Base-by-base conservation (phyloP, 2,113 vertebrate species). In the Galeopterus variegatus region DNA sequence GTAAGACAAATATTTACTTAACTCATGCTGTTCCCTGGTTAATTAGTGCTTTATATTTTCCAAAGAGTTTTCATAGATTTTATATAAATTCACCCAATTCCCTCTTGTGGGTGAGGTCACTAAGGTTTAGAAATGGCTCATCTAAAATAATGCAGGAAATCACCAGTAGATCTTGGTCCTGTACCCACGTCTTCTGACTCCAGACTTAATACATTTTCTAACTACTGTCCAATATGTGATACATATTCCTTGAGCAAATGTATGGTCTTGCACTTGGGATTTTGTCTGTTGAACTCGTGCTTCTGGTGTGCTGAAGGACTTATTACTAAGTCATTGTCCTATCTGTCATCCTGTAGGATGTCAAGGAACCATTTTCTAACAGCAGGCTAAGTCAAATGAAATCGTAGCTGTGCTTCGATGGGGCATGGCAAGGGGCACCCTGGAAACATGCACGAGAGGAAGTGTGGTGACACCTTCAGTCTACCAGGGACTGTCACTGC, bases 1-100 rank as follows among this genome's bases (percentile, higher is more conserved):
- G 99, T 99, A 98, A 97, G 97, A 82, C 87, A 64, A 60, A 15
- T 13, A 23, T 69, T 45, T 54, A 12, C 36, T 84, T 65, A 79
- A n/a, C 23, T 90, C 67, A 24, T 5, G 26, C 50, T 62, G 5
- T 45, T 56, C 64, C 13, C 76, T 84, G 18, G 33, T 79, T 82
- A 48, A 58, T 56, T 45, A 13, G 28, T 70, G 41, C 79, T 72
- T 83, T 89, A 23, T 45, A 24, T 19, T 50, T 88, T 86, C 64
- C 58, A 50, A 81, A 67, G 73, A 79, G 13, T 18, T 72, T 89
- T 80, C 28, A 5, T 64, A 36, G 52, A 31, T 72, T 92, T 88
- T 93, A 65, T 33, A 9, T 86, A 50, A 72, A 80, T 73, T 36
- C 41, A 69, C 69, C 56, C 33, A 62, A 1, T 70, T 41, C 14